A percentile compares a stretch with the other conserved stretches of the same genome.
Evolutionary conservation across 2,888 invertebrate genomes (phyloP).

Genomic region (Synanthedon myopaeformis): DNA sequence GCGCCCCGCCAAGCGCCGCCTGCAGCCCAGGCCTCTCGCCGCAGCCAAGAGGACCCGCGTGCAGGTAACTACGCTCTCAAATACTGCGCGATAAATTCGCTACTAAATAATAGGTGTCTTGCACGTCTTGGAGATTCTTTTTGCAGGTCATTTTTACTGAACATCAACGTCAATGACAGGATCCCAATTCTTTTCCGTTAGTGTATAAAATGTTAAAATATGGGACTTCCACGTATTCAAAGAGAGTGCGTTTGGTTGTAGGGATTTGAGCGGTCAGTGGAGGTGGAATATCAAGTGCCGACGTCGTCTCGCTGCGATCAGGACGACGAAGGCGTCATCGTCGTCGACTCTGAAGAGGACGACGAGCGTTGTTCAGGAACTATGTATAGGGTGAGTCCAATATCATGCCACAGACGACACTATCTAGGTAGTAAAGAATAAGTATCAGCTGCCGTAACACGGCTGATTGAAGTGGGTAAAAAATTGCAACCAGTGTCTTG

Average conservation of each 20-base stretch:
- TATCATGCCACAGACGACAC: neutral
- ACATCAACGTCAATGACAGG: too few species aligned
- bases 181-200: too few species aligned
- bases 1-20: slow-evolving; percentile 46
- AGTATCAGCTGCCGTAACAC: too few species aligned
- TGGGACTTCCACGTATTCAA: too few species aligned
- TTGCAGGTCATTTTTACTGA: too few species aligned
- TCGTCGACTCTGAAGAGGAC: slow-evolving; percentile 84
- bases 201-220: too few species aligned
- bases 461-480: too few species aligned
- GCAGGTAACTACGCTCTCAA: slow-evolving; percentile 36
- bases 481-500: too few species aligned
- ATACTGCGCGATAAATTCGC: too few species aligned
- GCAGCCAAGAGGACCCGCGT: slow-evolving; percentile 66
- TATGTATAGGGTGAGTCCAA: slow-evolving; percentile 53
- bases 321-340: slow-evolving; percentile 83
- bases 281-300: slow-evolving; percentile 87
- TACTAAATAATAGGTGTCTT: too few species aligned
- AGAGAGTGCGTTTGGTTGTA: slow-evolving; percentile 10
- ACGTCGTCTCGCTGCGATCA: slow-evolving; percentile 90
- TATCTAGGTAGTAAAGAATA: too few species aligned
- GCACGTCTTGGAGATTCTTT: too few species aligned
- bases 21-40: slow-evolving; percentile 51
- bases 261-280: slow-evolving; percentile 74
- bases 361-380: slow-evolving; percentile 73